Evolutionary conservation across 2,888 invertebrate species (phyloP), one percentile per base, ranked within the genome.

Genomic region (Lordiphosa fenestrarum): DNA sequence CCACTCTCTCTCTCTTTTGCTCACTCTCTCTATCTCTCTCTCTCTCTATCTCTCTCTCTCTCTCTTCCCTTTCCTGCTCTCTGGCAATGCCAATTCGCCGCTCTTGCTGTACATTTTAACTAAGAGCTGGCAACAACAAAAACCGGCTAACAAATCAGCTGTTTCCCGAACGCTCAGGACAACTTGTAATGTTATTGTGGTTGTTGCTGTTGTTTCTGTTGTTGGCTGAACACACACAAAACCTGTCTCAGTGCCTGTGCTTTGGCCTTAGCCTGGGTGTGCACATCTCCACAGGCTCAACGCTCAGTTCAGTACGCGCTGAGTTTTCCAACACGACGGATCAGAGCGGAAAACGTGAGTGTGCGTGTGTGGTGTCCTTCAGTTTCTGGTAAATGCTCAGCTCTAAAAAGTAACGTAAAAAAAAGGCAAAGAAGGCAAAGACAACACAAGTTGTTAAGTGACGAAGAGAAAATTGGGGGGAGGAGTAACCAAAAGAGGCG

Each of bases 141-240:
- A 75, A 75, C 74, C 74, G 74, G 77, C 74, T 75, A 61, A 41
- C 49, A 42, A 60, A 77, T 74, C 75, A 75, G 75, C 75, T 75
- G 75, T 69, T 75, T 38, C 33, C 35, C 35, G 37, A 7, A 5
- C 36, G 47, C 69, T 71, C 56, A 72, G 68, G 68, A 68, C 30
- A 30, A 30, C 61, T 53, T 58, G 48, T 13, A 25, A 38, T 36
- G 37, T 39, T 44, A 25, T 51, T 48, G 52, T 53, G 23, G 38
- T 55, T 53, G 46, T 56, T 47, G 55, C 49, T 61, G 63, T 37
- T 19, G 19, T 19, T 15, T 15, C 15, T 19, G 19, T 19, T 19
- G 19, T 4, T 19, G 19, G 19, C 19, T 19, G 19, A 19, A 19
- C 19, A 19, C 19, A 19, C 19, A 19, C 42, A 10, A 64, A 71